A percentile compares a stretch with the other conserved stretches of the same genome.
Conservation (phyloP, 2,113 vertebrate genomes). For the Elachura formosa region DNA sequence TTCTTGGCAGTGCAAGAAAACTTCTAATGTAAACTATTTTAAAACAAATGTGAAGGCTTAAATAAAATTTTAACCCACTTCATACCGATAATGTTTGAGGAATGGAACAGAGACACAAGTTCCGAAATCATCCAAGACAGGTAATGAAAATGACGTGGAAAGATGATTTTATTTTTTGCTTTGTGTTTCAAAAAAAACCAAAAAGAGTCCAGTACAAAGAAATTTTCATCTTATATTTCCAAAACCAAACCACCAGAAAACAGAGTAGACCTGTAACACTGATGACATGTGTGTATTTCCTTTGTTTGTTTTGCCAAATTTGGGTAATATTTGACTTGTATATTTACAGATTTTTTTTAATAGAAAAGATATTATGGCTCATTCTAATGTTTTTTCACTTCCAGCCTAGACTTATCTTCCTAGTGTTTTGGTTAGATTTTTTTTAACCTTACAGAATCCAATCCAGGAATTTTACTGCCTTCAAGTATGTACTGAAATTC, state of each 20-base stretch:
- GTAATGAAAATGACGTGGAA: neutral
- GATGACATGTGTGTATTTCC: fast-evolving
- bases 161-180: neutral
- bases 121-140: neutral
- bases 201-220: fast-evolving
- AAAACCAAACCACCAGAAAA: neutral
- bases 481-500: neutral
- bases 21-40: neutral
- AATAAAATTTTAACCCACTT: neutral
- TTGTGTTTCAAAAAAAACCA: neutral
- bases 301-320: neutral
- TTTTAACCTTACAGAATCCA: neutral
- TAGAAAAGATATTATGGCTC: too few species aligned
- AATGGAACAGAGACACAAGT: neutral
- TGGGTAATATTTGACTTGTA: neutral
- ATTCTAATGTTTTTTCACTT: neutral
- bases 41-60: neutral
- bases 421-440: fast-evolving
- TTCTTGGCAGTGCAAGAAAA: neutral
- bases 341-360: neutral
- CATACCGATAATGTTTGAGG: neutral
- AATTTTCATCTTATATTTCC: neutral
- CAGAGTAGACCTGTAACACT: neutral
- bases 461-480: neutral
- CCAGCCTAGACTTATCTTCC: neutral